phyloP scores from a whole-genome alignment of 37 sponge, comb jelly and placozoan species.

The Chondrosia reniformis region DNA sequence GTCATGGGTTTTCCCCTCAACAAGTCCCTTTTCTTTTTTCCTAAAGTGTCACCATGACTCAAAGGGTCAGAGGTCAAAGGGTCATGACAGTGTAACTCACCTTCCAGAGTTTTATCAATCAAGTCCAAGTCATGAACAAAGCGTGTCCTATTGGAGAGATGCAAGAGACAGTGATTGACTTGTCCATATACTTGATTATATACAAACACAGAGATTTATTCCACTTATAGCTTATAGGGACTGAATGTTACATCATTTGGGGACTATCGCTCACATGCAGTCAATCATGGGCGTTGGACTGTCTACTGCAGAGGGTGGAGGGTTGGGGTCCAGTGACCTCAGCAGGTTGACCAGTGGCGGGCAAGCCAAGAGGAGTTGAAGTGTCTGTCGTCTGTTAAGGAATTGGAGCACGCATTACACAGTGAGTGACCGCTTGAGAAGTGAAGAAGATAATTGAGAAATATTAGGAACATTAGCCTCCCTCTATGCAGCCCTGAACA shows the following conservation, averaged over 20 bases:
- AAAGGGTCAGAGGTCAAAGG: no score
- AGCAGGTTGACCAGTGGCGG: constrained; percentile 60
- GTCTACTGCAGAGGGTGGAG: constrained; percentile 22
- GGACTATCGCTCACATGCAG: constrained; percentile 44
- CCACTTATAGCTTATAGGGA: background rate
- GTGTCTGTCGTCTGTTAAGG: constrained; percentile 31
- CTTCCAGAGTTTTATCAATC: background rate
- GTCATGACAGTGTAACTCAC: background rate
- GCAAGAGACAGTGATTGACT: background rate
- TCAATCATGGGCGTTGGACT: constrained; percentile 63
- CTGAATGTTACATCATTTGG: background rate
- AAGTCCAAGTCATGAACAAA: constrained; percentile 56
- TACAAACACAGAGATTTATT: background rate
- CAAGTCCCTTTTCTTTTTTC: no score
- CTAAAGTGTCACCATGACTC: no score
- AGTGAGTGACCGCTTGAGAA: no score
- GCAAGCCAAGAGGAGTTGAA: constrained; percentile 73
- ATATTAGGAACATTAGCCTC: no score
- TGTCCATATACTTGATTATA: background rate
- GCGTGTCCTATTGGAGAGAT: constrained; percentile 26
- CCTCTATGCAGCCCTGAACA: no score
- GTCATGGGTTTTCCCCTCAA: constrained; percentile 53
- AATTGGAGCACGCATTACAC: no score
- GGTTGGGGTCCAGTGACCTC: constrained; percentile 26
- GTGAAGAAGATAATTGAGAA: no score